Percentiles rank a stretch among this genome's conserved stretches.
Evolutionary conservation across 2,797 vertebrate species (phyloP).

Genomic region (Molossus alvarezi): DNA sequence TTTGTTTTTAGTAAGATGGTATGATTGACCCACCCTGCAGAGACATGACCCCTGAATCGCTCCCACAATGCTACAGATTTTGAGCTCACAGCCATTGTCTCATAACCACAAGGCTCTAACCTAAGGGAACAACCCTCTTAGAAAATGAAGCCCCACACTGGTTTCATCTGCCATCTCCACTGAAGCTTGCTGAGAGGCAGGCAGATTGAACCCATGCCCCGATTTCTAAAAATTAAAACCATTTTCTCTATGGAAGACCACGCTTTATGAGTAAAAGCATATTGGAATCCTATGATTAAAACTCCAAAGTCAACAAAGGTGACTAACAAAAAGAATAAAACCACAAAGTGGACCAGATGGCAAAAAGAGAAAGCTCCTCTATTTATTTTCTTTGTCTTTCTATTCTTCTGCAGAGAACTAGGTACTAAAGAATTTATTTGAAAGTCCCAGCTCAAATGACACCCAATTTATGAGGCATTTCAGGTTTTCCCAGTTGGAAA

Average conservation of each 20-base stretch:
- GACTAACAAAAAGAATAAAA: slow-evolving; percentile 67
- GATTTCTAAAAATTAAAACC: neutral
- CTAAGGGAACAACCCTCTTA: neutral
- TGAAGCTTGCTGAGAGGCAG: neutral
- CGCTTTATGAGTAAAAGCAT: slow-evolving; percentile 62
- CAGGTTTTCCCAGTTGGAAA: slow-evolving; percentile 40
- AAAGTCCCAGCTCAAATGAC: slow-evolving; percentile 60
- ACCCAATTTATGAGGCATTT: neutral
- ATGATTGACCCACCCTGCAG: neutral
- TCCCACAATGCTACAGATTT: neutral
- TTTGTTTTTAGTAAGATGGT: neutral
- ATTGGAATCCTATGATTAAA: slow-evolving; percentile 38
- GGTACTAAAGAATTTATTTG: slow-evolving; percentile 43
- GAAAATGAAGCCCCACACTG: neutral
- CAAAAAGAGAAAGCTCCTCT: neutral
- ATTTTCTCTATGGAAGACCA: neutral
- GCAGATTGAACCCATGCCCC: neutral
- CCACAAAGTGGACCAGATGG: slow-evolving; percentile 36
- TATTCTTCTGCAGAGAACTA: slow-evolving; percentile 65
- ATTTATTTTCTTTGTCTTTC: slow-evolving; percentile 46
- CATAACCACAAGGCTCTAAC: neutral
- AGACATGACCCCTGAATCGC: neutral
- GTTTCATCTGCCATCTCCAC: slow-evolving; percentile 29
- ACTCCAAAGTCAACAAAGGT: slow-evolving; percentile 64
- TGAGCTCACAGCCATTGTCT: neutral